Evolutionary conservation across 2,888 invertebrate species (phyloP).

Genomic region (Seira ritae): DNA sequence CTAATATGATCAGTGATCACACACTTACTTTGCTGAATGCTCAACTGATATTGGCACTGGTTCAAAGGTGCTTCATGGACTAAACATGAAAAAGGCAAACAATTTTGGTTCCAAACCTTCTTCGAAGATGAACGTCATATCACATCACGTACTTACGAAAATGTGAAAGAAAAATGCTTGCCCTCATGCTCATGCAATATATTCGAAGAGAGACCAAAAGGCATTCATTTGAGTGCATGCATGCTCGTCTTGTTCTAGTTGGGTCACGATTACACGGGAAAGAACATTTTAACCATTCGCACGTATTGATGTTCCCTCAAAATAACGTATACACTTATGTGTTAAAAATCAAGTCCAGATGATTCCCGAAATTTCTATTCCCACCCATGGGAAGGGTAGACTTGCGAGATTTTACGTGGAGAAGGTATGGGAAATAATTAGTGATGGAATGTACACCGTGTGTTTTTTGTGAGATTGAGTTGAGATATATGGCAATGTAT

Average conservation of each 20-base stretch:
- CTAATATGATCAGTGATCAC: conserved; percentile 3
- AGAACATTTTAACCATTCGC: neutral
- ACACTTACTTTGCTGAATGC: conserved; percentile 21
- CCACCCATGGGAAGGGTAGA: conserved; percentile 30
- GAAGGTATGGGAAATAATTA: too few relatives aligned
- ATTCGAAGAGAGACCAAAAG: too few relatives aligned
- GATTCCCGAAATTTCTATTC: conserved; percentile 61
- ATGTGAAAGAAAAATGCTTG: neutral
- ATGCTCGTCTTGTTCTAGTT: conserved; percentile 34
- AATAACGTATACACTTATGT: neutral
- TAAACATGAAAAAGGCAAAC: conserved; percentile 27
- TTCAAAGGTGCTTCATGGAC: conserved; percentile 45
- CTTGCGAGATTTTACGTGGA: too few relatives aligned
- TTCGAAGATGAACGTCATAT: conserved; percentile 4
- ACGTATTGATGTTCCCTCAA: neutral
- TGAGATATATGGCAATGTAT: too few relatives aligned
- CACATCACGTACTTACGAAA: too few relatives aligned
- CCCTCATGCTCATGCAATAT: too few relatives aligned
- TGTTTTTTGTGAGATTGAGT: too few relatives aligned
- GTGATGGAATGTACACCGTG: too few relatives aligned
- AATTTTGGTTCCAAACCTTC: neutral
- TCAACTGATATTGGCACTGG: conserved; percentile 48
- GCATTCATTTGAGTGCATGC: neutral
- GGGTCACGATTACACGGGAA: conserved; percentile 37
- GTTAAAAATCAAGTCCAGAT: conserved; percentile 46